These are phyloP conservation scores for Schizopygopsis malacanthus DNA, from an alignment of 2,797 vertebrate genomes.

Conservation along the genomic window DNA sequence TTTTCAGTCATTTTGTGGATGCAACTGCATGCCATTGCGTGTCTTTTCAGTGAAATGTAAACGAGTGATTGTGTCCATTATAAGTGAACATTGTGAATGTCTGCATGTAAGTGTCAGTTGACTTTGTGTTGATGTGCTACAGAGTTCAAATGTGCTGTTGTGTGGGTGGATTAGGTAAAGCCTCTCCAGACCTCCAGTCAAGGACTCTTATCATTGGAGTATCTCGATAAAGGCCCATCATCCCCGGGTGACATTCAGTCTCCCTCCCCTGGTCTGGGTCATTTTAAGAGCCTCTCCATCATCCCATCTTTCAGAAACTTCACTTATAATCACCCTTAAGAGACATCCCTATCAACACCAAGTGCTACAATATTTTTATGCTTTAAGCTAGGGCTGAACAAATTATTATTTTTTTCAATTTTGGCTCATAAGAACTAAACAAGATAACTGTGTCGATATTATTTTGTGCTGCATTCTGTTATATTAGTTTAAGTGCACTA, in stretches of 20 bases:
- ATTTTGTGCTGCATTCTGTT: not conserved
- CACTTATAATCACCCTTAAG: constrained; percentile 34
- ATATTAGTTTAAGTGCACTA: not conserved
- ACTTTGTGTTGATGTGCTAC: constrained; percentile 16
- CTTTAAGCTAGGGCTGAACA: not conserved
- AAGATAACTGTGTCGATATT: not conserved
- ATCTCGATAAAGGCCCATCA: constrained; percentile 45
- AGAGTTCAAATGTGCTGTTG: constrained; percentile 32
- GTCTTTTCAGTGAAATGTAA: not conserved
- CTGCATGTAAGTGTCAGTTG: constrained; percentile 18
- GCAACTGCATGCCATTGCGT: not conserved
- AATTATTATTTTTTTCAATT: not conserved
- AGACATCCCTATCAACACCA: not conserved
- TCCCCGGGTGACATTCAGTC: constrained; percentile 44
- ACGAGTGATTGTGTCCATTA: not conserved
- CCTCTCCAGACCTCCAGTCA: constrained; percentile 39
- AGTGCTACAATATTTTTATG: not conserved
- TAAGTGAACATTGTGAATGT: not conserved
- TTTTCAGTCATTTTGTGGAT: no score
- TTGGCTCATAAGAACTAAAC: not conserved
- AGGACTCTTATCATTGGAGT: constrained; percentile 52
- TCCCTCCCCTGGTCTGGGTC: constrained; percentile 36
- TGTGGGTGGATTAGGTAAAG: constrained; percentile 55
- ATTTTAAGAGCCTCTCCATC: constrained; percentile 40
- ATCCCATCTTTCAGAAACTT: constrained; percentile 40